Conservation (phyloP, 2,888 invertebrate genomes). For the Thereva unica region DNA sequence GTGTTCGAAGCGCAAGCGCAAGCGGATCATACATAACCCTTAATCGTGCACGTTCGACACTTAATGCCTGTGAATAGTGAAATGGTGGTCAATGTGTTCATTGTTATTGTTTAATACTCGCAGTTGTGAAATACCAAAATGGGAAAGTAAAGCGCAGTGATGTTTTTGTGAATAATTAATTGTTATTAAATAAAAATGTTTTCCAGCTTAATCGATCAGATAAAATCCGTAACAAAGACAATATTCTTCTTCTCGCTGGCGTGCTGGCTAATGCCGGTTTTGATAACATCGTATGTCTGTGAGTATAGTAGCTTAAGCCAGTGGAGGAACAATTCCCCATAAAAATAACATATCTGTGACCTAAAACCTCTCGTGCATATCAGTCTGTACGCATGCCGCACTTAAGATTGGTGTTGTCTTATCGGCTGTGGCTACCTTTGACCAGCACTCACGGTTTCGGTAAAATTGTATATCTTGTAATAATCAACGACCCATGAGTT, state of each 20-base stretch:
- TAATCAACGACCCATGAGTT: no score
- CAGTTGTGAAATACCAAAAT: conserved; percentile 8
- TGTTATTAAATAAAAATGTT: background rate
- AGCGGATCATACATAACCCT: no score
- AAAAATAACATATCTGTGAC: no score
- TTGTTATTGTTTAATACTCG: conserved; percentile 15
- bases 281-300: conserved; percentile 54
- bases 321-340: no score
- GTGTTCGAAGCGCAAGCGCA: no score
- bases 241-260: conserved; percentile 52
- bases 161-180: background rate
- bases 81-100: conserved; percentile 19
- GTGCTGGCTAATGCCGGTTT: conserved; percentile 50
- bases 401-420: conserved; percentile 9
- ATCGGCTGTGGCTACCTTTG: conserved; percentile 26
- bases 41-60: no score
- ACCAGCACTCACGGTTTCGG: conserved; percentile 1
- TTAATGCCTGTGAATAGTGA: conserved; percentile 16
- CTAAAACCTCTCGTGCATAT: no score
- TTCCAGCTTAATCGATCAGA: conserved; percentile 51
- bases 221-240: conserved; percentile 52
- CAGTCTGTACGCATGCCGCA: background rate
- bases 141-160: conserved; percentile 20
- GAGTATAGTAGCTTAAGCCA: conserved; percentile 46
- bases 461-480: background rate